A percentile compares a stretch with the other conserved stretches of the same genome.
Conservation (phyloP, 2,797 vertebrate species). For the Rhinophrynus dorsalis region DNA sequence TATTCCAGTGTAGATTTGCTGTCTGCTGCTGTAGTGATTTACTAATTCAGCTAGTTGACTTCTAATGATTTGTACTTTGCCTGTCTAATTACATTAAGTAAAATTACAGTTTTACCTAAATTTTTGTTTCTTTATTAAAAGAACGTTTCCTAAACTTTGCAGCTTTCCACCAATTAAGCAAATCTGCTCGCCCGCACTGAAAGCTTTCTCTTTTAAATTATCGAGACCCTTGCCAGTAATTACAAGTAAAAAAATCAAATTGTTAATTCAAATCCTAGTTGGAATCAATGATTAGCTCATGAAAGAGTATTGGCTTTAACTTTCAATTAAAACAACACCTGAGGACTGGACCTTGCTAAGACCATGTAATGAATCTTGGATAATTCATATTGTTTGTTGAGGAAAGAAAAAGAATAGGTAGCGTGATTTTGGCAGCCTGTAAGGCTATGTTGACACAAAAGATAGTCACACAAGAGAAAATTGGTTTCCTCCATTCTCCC, state of each 20-base stretch:
- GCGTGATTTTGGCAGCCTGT: too few relatives aligned
- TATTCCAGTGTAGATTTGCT: too few relatives aligned
- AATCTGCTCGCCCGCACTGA: background rate
- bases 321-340: conserved; percentile 25
- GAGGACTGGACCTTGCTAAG: background rate
- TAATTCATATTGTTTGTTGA: background rate
- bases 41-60: too few relatives aligned
- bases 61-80: too few relatives aligned
- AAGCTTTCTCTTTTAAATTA: conserved; percentile 10
- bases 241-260: conserved; percentile 34
- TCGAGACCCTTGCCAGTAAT: conserved; percentile 15
- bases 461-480: too few relatives aligned
- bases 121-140: conserved; percentile 25
- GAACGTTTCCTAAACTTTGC: conserved; percentile 24
- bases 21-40: too few relatives aligned
- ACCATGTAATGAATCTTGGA: background rate
- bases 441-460: too few relatives aligned
- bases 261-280: conserved; percentile 18
- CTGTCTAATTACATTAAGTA: too few relatives aligned
- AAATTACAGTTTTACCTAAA: too few relatives aligned
- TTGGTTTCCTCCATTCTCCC: too few relatives aligned
- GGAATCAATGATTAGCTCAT: conserved; percentile 29
- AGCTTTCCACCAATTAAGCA: background rate
- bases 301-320: conserved; percentile 28
- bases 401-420: too few relatives aligned